Evolutionary conservation across 2,888 invertebrate species (phyloP).

Genomic region (Morpho achilles): DNA sequence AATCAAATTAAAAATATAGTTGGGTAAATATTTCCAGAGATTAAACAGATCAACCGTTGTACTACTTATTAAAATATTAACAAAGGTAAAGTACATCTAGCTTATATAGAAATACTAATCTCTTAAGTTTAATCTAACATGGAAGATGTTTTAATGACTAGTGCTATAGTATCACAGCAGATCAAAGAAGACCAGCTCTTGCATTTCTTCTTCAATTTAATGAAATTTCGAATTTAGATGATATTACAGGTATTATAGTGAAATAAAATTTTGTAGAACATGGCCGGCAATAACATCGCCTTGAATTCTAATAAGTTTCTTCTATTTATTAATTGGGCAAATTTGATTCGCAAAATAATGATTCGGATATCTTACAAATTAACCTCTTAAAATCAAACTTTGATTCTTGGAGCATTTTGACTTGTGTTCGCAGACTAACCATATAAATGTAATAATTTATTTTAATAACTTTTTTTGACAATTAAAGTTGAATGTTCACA

Average conservation of each 20-base stretch:
- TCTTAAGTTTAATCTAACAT: slow-evolving; percentile 71
- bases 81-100: slow-evolving; percentile 57
- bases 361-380: neutral
- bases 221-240: neutral
- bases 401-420: slow-evolving; percentile 24
- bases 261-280: no score
- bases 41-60: slow-evolving; percentile 59
- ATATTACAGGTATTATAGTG: no score
- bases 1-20: slow-evolving; percentile 58
- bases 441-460: no score
- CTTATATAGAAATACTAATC: slow-evolving; percentile 68
- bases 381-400: slow-evolving; percentile 14
- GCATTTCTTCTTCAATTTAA: slow-evolving; percentile 36
- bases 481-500: slow-evolving; percentile 10
- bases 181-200: slow-evolving; percentile 58
- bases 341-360: no score
- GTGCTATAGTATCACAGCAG: slow-evolving; percentile 77
- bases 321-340: no score
- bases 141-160: slow-evolving; percentile 70
- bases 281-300: neutral
- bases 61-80: slow-evolving; percentile 70
- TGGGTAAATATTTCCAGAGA: slow-evolving; percentile 53
- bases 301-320: slow-evolving; percentile 8
- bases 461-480: neutral
- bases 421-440: neutral